Base-by-base conservation (phyloP, 2,113 vertebrate genomes). In the Chaetodon trifascialis region DNA sequence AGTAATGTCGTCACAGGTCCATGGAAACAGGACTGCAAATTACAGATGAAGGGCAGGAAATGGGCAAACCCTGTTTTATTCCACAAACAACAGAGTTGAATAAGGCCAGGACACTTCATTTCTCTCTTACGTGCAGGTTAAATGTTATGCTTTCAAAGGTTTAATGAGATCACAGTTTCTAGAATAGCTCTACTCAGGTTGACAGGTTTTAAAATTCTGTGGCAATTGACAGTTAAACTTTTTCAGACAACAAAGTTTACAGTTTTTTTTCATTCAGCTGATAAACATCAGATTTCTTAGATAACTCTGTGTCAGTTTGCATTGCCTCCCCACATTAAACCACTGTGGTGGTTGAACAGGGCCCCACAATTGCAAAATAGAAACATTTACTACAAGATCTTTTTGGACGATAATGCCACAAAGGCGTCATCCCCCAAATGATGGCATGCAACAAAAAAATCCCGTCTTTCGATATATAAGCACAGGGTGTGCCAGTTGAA, bases 391-490 rank as follows among this genome's bases (percentile, higher is more conserved):
- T n/a, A 9, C 0, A 16, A 65, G 76, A 81, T 89, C 34, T 14
- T 12, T 40, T 10, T 2, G 2, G 3, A 49, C 0, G 82, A 86
- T 87, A 80, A 56, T 30, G 11, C 19, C 6, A 38, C 52, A 62
- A 21, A 42, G 0, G 12, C 84, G 83, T 86, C 88, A 90, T 79
- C 6, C 17, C 16, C 11, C 7, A 1, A 49, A n/a, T 10, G 25
- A 15, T 36, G n/a, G 12, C n/a, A 63, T 38, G 11, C 12, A 59
- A 68, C 47, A 23, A 81, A 47, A 80, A 85, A 80, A 23, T 34
- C 42, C 71, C 51, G 4, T 7, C 1, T 76, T 62, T 5, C 7
- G 2, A 40, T 82, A 87, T 81, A 91, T 82, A 88, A 82, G 44
- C 40, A 12, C n/a, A 40, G 7, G 0, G 16, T 36, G 54, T 56